These are phyloP conservation scores for Geopemphigus sp. DNA, from an alignment of 1,140 invertebrate genomes.

Conservation along the genomic window DNA sequence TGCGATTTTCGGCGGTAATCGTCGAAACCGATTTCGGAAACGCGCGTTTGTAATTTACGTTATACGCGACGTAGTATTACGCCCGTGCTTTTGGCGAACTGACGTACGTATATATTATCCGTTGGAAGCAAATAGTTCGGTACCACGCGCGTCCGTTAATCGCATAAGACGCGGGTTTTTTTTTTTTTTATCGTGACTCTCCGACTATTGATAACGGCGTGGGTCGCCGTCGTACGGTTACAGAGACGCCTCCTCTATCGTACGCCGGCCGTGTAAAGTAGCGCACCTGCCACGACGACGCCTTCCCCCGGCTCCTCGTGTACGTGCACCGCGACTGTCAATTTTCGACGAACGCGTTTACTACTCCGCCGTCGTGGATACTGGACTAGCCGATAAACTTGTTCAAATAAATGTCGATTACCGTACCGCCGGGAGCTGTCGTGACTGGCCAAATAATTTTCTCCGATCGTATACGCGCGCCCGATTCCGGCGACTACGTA, in stretches of 20 bases:
- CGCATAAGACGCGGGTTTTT: neutral
- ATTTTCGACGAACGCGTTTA: conserved; percentile 15
- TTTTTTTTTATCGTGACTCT: conserved; percentile 18
- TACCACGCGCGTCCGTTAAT: neutral
- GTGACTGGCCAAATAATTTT: conserved; percentile 33
- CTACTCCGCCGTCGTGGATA: neutral
- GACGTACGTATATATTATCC: no score
- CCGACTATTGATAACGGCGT: conserved; percentile 21
- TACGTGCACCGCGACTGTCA: neutral
- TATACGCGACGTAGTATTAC: no score
- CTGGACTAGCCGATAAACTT: neutral
- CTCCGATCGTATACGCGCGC: neutral
- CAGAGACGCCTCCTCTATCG: no score
- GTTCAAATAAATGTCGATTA: conserved; percentile 33
- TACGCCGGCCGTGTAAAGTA: no score
- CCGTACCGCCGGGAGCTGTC: neutral
- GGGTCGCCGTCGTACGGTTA: neutral
- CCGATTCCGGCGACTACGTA: no score
- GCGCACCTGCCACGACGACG: conserved; percentile 3
- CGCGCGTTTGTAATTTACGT: neutral
- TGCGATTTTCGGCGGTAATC: neutral
- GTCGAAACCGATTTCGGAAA: neutral
- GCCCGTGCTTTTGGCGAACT: no score
- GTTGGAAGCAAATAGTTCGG: no score
- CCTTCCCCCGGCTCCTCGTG: neutral